A percentile compares a stretch with the other conserved stretches of the same genome.
phyloP scores from a whole-genome alignment of 2,888 invertebrate genomes.

The Lapara coniferarum region DNA sequence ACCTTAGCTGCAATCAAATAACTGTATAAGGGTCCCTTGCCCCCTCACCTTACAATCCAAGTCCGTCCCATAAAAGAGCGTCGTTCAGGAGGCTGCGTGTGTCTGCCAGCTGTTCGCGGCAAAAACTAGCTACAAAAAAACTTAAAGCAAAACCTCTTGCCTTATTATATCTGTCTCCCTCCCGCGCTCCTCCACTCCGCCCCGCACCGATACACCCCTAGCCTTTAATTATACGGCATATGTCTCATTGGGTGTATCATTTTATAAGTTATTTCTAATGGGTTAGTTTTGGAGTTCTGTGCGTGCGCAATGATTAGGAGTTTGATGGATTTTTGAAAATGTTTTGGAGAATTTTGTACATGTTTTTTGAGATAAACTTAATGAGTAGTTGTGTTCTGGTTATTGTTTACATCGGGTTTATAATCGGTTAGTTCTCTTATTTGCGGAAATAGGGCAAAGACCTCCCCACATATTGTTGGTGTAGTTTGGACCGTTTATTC shows the following conservation, averaged over 20 bases:
- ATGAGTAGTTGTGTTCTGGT: not conserved
- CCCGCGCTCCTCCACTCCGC: not conserved
- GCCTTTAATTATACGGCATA: constrained; percentile 9
- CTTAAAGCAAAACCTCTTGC: constrained; percentile 32
- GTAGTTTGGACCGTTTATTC: too few relatives aligned
- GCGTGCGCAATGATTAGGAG: not conserved
- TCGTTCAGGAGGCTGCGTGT: constrained; percentile 35
- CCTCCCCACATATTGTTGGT: too few relatives aligned
- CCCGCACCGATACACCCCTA: not conserved
- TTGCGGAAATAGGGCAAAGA: too few relatives aligned
- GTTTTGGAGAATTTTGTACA: not conserved
- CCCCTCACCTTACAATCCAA: not conserved
- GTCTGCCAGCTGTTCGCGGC: constrained; percentile 44
- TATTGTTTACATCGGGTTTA: too few relatives aligned
- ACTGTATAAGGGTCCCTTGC: not conserved
- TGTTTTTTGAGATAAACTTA: not conserved
- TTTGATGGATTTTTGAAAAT: not conserved
- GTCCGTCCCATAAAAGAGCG: constrained; percentile 17
- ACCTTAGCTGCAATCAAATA: not conserved
- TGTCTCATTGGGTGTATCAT: constrained; percentile 18
- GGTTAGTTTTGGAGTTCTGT: not conserved
- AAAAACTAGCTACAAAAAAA: constrained; percentile 36
- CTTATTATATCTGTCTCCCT: constrained; percentile 31
- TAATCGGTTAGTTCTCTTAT: too few relatives aligned
- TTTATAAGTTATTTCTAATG: not conserved